Conservation (phyloP, 1,140 invertebrate species). For the Drosophila prosaltans region DNA sequence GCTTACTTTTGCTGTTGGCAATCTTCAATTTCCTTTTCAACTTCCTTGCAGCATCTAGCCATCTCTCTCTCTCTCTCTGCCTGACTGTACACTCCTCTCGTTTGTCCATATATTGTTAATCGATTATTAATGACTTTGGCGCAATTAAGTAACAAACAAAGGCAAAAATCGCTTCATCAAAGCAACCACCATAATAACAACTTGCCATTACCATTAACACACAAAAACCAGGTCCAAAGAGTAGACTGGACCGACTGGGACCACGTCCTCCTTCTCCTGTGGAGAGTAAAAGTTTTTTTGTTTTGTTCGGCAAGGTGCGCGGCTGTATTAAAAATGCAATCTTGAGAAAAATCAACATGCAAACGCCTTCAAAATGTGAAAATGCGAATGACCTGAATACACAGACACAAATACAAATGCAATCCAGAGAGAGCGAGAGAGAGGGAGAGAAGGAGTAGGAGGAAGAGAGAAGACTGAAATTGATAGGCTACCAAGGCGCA, state of each 20-base stretch:
- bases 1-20: slow-evolving; percentile 19
- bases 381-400: slow-evolving; percentile 80
- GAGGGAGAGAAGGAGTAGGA: slow-evolving; percentile 3
- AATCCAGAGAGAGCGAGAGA: background rate
- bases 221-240: slow-evolving; percentile 39
- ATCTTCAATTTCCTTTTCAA: slow-evolving; percentile 17
- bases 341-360: slow-evolving; percentile 60
- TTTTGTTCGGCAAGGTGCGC: slow-evolving; percentile 26
- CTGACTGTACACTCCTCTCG: slow-evolving; percentile 25
- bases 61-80: background rate
- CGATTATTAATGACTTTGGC: slow-evolving; percentile 80
- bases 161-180: slow-evolving; percentile 55
- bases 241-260: background rate
- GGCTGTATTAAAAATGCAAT: slow-evolving; percentile 41
- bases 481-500: slow-evolving; percentile 65
- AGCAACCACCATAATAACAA: slow-evolving; percentile 28
- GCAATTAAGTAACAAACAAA: slow-evolving; percentile 76
- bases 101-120: slow-evolving; percentile 56
- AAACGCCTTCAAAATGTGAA: slow-evolving; percentile 77
- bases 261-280: background rate
- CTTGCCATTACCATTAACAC: slow-evolving; percentile 56
- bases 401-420: slow-evolving; percentile 32
- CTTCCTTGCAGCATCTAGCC: slow-evolving; percentile 26
- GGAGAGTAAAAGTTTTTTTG: slow-evolving; percentile 66
- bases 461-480: slow-evolving; percentile 41